phyloP scores from a whole-genome alignment of 1,140 invertebrate species.

The Drosophila hydei region DNA sequence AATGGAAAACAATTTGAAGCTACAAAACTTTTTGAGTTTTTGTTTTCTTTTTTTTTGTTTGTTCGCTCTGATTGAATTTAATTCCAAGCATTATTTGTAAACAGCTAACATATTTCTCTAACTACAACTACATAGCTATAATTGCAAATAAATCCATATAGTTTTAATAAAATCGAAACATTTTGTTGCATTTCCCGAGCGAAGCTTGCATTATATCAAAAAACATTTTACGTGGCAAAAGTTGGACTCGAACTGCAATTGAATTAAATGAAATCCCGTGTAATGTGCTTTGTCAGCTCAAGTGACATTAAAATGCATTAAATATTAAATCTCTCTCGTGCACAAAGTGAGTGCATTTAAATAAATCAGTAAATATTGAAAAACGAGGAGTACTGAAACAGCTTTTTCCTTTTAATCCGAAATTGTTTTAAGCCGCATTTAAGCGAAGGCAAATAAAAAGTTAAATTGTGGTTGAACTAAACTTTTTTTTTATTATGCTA shows the following conservation, averaged over 20 bases:
- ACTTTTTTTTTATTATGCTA: not conserved
- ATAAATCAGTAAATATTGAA: slow-evolving; percentile 50
- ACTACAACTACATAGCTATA: not conserved
- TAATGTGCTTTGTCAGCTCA: slow-evolving; percentile 56
- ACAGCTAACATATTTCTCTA: not conserved
- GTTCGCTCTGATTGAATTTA: slow-evolving; percentile 28
- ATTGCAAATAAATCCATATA: slow-evolving; percentile 8
- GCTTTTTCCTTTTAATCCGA: not conserved
- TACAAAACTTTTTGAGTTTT: slow-evolving; percentile 14
- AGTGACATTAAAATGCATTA: slow-evolving; percentile 75
- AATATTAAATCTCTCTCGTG: slow-evolving; percentile 50
- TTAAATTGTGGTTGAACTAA: slow-evolving; percentile 1
- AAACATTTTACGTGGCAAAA: slow-evolving; percentile 21
- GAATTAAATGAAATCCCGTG: slow-evolving; percentile 55
- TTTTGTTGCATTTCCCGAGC: not conserved
- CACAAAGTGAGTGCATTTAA: slow-evolving; percentile 62
- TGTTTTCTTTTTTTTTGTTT: not conserved
- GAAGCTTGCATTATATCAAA: slow-evolving; percentile 27
- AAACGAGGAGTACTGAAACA: not conserved
- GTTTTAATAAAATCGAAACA: not conserved
- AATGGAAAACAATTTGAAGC: slow-evolving; percentile 17
- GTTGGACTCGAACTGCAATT: slow-evolving; percentile 28
- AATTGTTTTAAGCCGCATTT: slow-evolving; percentile 12
- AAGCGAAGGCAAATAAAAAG: not conserved
- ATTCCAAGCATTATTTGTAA: slow-evolving; percentile 8